Evolutionary conservation across 2,888 invertebrate species (phyloP).

Genomic region (Melanargia galathea): DNA sequence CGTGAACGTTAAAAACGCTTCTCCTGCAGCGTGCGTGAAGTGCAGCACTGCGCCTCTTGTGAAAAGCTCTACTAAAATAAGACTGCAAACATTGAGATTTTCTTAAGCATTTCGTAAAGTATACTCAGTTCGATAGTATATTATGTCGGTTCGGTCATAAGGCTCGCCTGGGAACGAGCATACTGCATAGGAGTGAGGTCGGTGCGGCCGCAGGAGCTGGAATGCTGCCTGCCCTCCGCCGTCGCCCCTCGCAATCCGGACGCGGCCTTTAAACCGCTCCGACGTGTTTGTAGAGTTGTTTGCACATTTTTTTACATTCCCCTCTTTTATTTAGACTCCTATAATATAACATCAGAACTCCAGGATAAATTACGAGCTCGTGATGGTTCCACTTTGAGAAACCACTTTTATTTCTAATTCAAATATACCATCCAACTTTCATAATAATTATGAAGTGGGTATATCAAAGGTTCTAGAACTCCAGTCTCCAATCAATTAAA

Average conservation of each 20-base stretch:
- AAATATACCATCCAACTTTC: background rate
- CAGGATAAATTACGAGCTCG: conserved; percentile 14
- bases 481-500: background rate
- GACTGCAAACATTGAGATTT: background rate
- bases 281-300: conserved; percentile 81
- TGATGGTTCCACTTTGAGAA: conserved; percentile 11
- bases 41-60: conserved; percentile 11
- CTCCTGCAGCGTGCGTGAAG: conserved; percentile 50
- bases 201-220: conserved; percentile 69
- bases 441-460: no score
- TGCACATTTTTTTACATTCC: conserved; percentile 81
- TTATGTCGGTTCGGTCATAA: conserved; percentile 6
- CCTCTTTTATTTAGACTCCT: conserved; percentile 68
- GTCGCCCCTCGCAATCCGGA: conserved; percentile 78
- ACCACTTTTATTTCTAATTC: background rate
- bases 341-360: conserved; percentile 27
- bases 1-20: conserved; percentile 35
- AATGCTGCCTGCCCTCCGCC: conserved; percentile 71
- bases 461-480: no score
- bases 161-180: conserved; percentile 54
- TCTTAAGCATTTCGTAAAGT: background rate
- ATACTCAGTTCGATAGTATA: background rate
- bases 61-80: conserved; percentile 31
- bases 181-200: conserved; percentile 66
- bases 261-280: conserved; percentile 80